Evolutionary conservation across 2,113 vertebrate genomes (phyloP), one percentile per base, ranked within the genome.

Genomic region (Pelusios castaneus): DNA sequence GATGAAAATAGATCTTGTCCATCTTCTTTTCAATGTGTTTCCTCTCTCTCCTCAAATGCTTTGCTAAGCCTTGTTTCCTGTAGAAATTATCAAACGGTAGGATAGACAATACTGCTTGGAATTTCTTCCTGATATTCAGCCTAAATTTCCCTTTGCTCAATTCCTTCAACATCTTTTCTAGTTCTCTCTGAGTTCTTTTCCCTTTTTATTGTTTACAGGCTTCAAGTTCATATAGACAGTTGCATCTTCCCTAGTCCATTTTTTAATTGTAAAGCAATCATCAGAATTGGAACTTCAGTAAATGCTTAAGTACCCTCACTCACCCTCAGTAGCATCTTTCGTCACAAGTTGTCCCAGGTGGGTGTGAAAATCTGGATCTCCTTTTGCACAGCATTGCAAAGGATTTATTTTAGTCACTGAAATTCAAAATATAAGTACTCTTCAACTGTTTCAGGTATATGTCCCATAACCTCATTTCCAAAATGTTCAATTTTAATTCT

Each of bases 221-320:
- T 95, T 12, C 27, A 84, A n/a, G 3, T 54, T 51, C 3, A n/a
- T 51, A 2, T 22, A 55, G 34, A 56, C 3, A 1, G 24, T 80
- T 10, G 49, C n/a, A 81, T 55, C 7, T 80, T 10, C 8, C 82
- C 63, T 82, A 63, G 7, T 31, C 34, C 12, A 47, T 47, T 2
- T 49, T 89, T 92, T 80, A 52, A 70, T 63, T 52, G 29, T 49
- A 78, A 47, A 85, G 63, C 19, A 91, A 83, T n/a, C n/a, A 27
- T 4, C 75, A 6, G 84, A 25, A 84, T 84, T 25, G 77, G 25
- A 86, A 80, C 19, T 81, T 1, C 25, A 75, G 2, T 11, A 34
- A 47, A 21, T 83, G n/a, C 3, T 34, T 34, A 1, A 85, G 3
- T 79, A 87, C 2, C 3, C 49, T 91, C 91, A 43, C 2, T 55